Conservation (phyloP, 2,797 vertebrate genomes). For the Otolemur crassicaudatus region DNA sequence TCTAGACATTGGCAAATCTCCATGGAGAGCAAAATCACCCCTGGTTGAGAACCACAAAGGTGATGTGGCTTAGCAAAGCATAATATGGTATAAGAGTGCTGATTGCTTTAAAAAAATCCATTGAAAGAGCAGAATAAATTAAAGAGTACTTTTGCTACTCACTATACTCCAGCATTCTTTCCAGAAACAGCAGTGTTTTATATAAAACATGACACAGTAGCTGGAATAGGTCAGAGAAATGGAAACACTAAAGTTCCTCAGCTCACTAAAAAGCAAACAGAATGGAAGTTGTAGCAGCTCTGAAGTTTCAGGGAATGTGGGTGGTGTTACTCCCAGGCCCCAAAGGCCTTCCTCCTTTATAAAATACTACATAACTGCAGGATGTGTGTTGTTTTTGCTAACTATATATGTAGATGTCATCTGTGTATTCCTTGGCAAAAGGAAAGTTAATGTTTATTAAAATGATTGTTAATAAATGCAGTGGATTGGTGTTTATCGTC, state of each 20-base stretch:
- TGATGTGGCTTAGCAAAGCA: neutral
- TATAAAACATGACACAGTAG: neutral
- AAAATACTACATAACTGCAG: neutral
- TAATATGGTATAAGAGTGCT: neutral
- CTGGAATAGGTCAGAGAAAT: neutral
- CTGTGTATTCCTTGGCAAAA: neutral
- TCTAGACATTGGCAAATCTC: neutral
- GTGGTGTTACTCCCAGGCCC: neutral
- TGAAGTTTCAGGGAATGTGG: neutral
- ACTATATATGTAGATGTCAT: neutral
- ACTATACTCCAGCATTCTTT: neutral
- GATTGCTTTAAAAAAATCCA: neutral
- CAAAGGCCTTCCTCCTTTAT: neutral
- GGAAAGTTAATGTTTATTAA: neutral
- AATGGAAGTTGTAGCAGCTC: neutral
- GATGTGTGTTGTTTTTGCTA: neutral
- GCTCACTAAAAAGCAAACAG: neutral
- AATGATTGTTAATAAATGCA: neutral
- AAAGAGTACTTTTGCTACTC: neutral
- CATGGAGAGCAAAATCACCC: neutral
- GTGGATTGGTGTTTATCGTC: neutral
- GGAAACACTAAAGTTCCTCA: neutral
- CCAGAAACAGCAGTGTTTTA: neutral
- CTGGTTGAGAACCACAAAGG: neutral
- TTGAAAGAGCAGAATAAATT: neutral